Percentiles rank a stretch among this genome's conserved stretches.
Evolutionary conservation across 2,888 invertebrate species (phyloP).

Genomic region (Barypeithes pellucidus): DNA sequence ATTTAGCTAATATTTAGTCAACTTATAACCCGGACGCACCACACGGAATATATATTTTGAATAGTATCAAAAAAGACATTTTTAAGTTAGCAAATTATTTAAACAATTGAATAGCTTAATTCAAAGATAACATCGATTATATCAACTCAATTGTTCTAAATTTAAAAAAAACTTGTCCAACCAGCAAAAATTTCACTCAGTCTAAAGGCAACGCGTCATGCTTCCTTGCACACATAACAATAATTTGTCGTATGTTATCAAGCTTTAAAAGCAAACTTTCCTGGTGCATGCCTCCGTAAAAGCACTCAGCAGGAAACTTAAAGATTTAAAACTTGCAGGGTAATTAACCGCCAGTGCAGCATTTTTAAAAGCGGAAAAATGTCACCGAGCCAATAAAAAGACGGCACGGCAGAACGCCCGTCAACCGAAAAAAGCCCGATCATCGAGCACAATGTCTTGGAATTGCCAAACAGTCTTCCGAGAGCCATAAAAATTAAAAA

Average conservation of each 20-base stretch:
- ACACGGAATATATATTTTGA: too few species aligned
- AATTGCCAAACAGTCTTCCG: conserved; percentile 61
- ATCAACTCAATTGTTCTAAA: neutral
- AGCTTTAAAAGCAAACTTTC: conserved; percentile 7
- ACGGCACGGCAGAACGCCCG: conserved; percentile 33
- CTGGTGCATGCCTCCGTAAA: conserved; percentile 4
- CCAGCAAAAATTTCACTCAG: neutral
- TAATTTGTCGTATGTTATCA: conserved; percentile 8
- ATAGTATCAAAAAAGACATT: too few species aligned
- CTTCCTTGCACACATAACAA: conserved; percentile 5
- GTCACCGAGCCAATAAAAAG: conserved; percentile 74
- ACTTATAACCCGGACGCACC: too few species aligned
- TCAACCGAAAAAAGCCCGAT: conserved; percentile 50
- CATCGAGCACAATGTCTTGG: conserved; percentile 54
- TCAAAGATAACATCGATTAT: neutral
- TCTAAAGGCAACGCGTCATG: neutral
- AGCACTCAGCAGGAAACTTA: conserved; percentile 52
- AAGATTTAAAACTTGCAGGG: conserved; percentile 64
- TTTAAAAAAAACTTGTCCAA: neutral
- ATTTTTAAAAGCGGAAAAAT: conserved; percentile 70
- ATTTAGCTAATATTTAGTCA: too few species aligned
- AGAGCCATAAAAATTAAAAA: conserved; percentile 62
- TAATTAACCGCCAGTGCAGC: conserved; percentile 69
- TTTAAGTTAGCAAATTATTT: too few species aligned
- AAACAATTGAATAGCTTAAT: too few species aligned